Conservation (phyloP, 1,140 invertebrate genomes). For the Doryteuthis pealeii region DNA sequence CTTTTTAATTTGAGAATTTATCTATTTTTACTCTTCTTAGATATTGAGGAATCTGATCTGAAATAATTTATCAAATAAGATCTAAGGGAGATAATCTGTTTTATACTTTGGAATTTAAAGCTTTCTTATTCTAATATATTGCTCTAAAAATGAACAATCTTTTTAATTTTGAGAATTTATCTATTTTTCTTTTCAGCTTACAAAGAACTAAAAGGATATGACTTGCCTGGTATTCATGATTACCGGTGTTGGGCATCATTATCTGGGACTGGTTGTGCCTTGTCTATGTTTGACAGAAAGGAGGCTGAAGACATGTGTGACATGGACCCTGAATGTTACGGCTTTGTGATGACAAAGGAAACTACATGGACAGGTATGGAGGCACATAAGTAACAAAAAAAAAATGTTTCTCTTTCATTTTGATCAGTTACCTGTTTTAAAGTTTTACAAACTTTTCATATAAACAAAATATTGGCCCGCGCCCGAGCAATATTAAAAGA, state of each 20-base stretch:
- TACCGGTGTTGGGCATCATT: constrained; percentile 56
- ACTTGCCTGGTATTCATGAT: constrained; percentile 56
- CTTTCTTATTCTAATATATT: too few species aligned
- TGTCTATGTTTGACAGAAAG: constrained; percentile 55
- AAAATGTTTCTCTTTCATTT: constrained; percentile 2
- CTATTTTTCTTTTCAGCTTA: constrained; percentile 30
- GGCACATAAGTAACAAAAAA: not conserved
- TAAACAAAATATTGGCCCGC: not conserved
- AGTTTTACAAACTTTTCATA: not conserved
- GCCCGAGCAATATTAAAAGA: not conserved
- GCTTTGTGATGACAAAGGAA: constrained; percentile 55
- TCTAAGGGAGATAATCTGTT: too few species aligned
- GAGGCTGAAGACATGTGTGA: constrained; percentile 59
- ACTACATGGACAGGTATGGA: constrained; percentile 58
- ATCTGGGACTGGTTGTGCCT: constrained; percentile 52
- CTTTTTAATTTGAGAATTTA: too few species aligned
- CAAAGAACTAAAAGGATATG: constrained; percentile 32
- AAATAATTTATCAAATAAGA: too few species aligned
- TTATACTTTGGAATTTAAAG: too few species aligned
- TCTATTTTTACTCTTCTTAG: too few species aligned
- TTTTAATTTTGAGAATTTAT: not conserved
- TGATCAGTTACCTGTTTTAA: not conserved
- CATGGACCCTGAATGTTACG: constrained; percentile 52
- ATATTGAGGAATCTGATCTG: too few species aligned
- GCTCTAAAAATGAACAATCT: too few species aligned